These are phyloP conservation scores for Oscheius onirici DNA, from an alignment of 2,888 invertebrate genomes.

Conservation along the genomic window DNA sequence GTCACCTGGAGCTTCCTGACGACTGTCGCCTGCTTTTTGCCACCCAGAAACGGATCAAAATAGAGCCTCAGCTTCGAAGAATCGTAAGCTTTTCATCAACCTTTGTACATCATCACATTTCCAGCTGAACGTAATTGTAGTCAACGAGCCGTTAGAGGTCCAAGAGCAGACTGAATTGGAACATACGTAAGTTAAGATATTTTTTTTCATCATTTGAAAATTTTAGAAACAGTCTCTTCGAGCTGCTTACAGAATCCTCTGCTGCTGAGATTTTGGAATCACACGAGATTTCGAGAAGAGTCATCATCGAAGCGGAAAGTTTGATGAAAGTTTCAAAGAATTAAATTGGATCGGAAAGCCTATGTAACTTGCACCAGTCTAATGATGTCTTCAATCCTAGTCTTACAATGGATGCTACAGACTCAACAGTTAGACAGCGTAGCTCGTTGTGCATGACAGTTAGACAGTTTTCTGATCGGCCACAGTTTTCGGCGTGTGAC, in stretches of 20 bases:
- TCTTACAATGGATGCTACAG: no score
- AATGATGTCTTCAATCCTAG: no score
- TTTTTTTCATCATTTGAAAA: not conserved
- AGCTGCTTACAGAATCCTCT: slow-evolving; percentile 49
- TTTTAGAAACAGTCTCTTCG: slow-evolving; percentile 32
- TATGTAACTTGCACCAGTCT: no score
- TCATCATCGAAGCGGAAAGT: slow-evolving; percentile 29
- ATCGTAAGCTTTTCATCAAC: slow-evolving; percentile 28
- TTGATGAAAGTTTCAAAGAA: not conserved
- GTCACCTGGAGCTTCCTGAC: slow-evolving; percentile 41
- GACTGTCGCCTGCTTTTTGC: slow-evolving; percentile 47
- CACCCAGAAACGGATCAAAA: slow-evolving; percentile 19
- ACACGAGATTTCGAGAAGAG: slow-evolving; percentile 48
- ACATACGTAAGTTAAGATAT: slow-evolving; percentile 4
- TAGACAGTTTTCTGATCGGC: no score
- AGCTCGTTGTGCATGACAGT: no score
- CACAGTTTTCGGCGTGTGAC: no score
- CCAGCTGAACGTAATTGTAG: slow-evolving; percentile 43
- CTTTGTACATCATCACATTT: slow-evolving; percentile 5
- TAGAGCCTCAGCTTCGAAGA: slow-evolving; percentile 42
- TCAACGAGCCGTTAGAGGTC: slow-evolving; percentile 21
- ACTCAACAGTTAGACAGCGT: no score
- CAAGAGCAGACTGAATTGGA: not conserved
- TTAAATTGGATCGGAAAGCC: no score
- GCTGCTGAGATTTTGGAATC: slow-evolving; percentile 61